A percentile compares a stretch with the other conserved stretches of the same genome.
Conservation (phyloP, 1,140 invertebrate genomes). For the Diplogasteroides magnus region DNA sequence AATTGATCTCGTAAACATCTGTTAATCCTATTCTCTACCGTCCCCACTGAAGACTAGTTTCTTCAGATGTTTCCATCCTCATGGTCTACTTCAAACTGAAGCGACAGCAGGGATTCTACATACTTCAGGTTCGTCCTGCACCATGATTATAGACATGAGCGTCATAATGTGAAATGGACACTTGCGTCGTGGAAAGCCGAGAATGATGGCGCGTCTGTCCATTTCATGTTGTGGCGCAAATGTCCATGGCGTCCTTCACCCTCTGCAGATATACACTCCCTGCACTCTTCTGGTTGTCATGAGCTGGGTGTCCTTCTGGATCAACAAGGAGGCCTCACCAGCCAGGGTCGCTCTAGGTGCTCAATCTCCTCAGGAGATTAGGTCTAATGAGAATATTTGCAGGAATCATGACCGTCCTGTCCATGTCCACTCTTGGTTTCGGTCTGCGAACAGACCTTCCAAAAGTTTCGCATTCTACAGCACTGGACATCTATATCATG, state of each 20-base stretch:
- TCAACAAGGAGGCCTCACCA: constrained; percentile 48
- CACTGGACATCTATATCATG: constrained; percentile 42
- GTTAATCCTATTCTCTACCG: constrained; percentile 13
- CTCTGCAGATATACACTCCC: constrained; percentile 94
- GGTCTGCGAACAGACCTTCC: constrained; percentile 33
- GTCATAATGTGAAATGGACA: too few species aligned
- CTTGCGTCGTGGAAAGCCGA: too few species aligned
- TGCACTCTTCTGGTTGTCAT: constrained; percentile 93
- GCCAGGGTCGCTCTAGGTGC: constrained; percentile 41
- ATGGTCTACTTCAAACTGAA: constrained; percentile 80
- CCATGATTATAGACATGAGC: too few species aligned
- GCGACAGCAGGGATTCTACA: constrained; percentile 89
- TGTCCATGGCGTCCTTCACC: background rate
- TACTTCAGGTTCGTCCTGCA: constrained; percentile 69
- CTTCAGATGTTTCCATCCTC: constrained; percentile 68
- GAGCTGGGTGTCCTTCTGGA: constrained; percentile 75
- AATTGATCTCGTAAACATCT: too few species aligned
- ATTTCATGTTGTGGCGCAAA: too few species aligned
- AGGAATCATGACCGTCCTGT: constrained; percentile 40
- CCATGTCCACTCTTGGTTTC: constrained; percentile 41
- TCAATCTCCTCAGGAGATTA: constrained; percentile 25
- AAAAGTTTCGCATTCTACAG: constrained; percentile 43
- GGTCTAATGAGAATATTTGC: constrained; percentile 18
- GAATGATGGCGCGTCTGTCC: too few species aligned
- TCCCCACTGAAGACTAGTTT: background rate